These are phyloP conservation scores for Dascyllus trimaculatus DNA, from an alignment of 2,113 vertebrate species.

Conservation along the genomic window DNA sequence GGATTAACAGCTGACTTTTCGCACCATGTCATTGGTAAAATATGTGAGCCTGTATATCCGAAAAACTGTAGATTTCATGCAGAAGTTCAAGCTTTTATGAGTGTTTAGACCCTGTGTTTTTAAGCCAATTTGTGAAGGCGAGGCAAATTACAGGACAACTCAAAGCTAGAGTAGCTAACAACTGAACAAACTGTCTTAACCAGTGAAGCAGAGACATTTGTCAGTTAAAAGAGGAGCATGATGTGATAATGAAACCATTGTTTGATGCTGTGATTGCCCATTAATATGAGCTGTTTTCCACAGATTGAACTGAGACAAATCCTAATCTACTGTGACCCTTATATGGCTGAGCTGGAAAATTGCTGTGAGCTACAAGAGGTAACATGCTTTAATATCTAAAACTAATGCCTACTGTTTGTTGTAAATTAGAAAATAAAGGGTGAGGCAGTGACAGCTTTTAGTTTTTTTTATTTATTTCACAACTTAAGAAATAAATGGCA, in stretches of 20 bases:
- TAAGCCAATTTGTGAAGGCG: background rate
- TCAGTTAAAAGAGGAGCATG: constrained; percentile 2
- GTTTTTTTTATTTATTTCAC: no score
- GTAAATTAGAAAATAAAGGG: background rate
- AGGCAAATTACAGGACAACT: background rate
- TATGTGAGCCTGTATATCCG: background rate
- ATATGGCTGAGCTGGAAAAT: constrained; percentile 86
- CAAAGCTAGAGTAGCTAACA: constrained; percentile 4
- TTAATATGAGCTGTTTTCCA: constrained; percentile 44
- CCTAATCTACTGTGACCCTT: constrained; percentile 91
- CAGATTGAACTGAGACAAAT: constrained; percentile 94
- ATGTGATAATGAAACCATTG: constrained; percentile 11
- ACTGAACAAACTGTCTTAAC: constrained; percentile 2
- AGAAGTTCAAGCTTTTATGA: background rate
- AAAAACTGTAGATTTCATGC: background rate
- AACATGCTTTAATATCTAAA: constrained; percentile 55
- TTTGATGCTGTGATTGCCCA: background rate
- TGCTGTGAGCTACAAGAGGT: constrained; percentile 93
- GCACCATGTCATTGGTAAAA: constrained; percentile 21
- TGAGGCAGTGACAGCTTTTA: no score
- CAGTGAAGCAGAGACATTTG: constrained; percentile 5
- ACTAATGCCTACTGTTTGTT: constrained; percentile 1
- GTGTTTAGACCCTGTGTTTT: background rate
- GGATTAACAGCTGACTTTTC: constrained; percentile 57
- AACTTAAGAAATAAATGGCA: no score